Evolutionary conservation across 2,113 vertebrate genomes (phyloP).

Genomic region (Solenodon paradoxus): DNA sequence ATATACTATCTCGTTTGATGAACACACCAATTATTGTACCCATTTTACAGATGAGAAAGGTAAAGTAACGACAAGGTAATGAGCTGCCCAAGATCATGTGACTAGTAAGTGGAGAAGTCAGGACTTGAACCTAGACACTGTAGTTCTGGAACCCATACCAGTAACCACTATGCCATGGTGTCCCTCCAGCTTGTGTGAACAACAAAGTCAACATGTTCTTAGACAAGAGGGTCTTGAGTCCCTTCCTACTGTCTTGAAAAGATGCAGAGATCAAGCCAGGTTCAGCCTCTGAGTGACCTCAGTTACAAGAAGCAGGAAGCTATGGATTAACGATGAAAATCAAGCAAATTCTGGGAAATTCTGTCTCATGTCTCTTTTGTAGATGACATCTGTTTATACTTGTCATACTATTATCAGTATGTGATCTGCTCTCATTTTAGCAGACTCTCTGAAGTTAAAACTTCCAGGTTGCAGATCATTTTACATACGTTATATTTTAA

Average conservation of each 20-base stretch:
- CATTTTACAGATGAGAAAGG: background rate
- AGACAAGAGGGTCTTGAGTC: background rate
- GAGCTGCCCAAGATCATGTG: background rate
- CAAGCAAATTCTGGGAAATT: background rate
- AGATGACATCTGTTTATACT: slow-evolving; percentile 54
- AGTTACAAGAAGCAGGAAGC: background rate
- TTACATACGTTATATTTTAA: background rate
- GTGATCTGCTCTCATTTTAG: slow-evolving; percentile 32
- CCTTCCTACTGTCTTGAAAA: background rate
- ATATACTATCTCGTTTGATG: background rate
- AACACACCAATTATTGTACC: background rate
- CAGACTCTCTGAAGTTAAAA: slow-evolving; percentile 39
- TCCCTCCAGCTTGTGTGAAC: rapidly evolving
- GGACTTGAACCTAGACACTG: background rate
- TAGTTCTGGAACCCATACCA: background rate
- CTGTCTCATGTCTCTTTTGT: background rate
- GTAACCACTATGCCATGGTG: background rate
- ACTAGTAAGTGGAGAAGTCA: background rate
- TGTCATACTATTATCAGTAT: background rate
- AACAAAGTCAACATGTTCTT: background rate
- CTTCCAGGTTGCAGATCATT: slow-evolving; percentile 43
- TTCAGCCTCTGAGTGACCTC: background rate
- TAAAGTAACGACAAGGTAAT: background rate
- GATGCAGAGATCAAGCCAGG: background rate
- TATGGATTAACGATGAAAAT: background rate